A percentile compares a stretch with the other conserved stretches of the same genome.
phyloP scores from a whole-genome alignment of 2,113 vertebrate genomes.

The Scalopus aquaticus region DNA sequence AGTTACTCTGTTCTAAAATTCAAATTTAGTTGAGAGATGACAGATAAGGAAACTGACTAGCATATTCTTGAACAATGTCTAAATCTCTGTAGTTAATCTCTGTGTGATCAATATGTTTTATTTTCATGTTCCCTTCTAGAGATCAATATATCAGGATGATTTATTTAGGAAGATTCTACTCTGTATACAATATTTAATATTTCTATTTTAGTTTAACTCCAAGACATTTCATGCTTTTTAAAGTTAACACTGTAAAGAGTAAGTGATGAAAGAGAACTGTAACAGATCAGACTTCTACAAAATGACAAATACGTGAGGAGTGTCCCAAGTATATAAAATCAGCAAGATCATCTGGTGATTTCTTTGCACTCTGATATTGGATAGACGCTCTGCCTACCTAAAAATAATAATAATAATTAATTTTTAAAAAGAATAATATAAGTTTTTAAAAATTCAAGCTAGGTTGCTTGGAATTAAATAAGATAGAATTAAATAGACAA shows the following conservation, averaged over 20 bases:
- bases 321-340: neutral
- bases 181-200: neutral
- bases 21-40: neutral
- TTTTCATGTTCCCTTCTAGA: constrained; percentile 3
- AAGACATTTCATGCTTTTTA: neutral
- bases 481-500: neutral
- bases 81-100: neutral
- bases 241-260: neutral
- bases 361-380: neutral
- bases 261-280: neutral
- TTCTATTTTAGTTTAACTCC: neutral
- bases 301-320: neutral
- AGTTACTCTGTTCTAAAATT: neutral
- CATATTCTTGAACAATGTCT: neutral
- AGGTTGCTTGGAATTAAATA: constrained; percentile 15
- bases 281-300: neutral
- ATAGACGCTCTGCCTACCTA: neutral
- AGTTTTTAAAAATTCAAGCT: neutral
- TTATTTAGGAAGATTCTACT: neutral
- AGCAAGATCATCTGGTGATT: neutral
- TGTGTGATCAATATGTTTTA: neutral
- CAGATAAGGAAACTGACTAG: neutral
- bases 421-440: neutral
- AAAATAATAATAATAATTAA: neutral
- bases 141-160: neutral